These are phyloP conservation scores for Nixonia krombeini DNA, from an alignment of 1,140 invertebrate genomes.

Conservation along the genomic window DNA sequence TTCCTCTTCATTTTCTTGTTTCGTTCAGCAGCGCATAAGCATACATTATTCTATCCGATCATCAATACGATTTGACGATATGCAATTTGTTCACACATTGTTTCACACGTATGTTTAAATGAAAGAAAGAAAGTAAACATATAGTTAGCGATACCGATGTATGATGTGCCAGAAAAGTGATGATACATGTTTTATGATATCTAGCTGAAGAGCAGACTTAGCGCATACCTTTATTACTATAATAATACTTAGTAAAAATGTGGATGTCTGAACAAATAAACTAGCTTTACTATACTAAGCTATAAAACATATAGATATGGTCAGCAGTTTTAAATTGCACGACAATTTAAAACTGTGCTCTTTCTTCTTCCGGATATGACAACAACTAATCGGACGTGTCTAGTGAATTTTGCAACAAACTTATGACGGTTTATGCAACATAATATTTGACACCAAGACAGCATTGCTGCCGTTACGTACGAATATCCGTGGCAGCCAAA, in stretches of 20 bases:
- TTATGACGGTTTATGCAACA: slow-evolving; percentile 64
- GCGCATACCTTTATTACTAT: slow-evolving; percentile 73
- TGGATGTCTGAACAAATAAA: slow-evolving; percentile 73
- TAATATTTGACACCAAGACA: slow-evolving; percentile 66
- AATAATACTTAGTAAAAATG: slow-evolving; percentile 73
- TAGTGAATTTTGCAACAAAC: slow-evolving; percentile 65
- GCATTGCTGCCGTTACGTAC: slow-evolving; percentile 68
- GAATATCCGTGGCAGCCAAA: slow-evolving; percentile 68
- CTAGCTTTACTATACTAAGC: slow-evolving; percentile 72
- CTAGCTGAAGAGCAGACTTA: slow-evolving; percentile 72
- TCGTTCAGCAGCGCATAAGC: slow-evolving; percentile 42
- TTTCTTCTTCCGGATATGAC: slow-evolving; percentile 72
- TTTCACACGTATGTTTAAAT: slow-evolving; percentile 36
- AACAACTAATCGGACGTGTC: slow-evolving; percentile 72
- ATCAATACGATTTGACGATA: slow-evolving; percentile 52
- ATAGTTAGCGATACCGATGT: slow-evolving; percentile 72
- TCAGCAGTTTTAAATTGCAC: slow-evolving; percentile 59
- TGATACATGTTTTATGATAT: slow-evolving; percentile 73
- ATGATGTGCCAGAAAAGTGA: slow-evolving; percentile 71
- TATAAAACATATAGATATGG: slow-evolving; percentile 67
- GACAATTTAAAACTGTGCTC: slow-evolving; percentile 59
- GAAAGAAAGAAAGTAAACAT: slow-evolving; percentile 48
- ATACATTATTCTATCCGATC: slow-evolving; percentile 48
- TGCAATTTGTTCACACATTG: slow-evolving; percentile 50
- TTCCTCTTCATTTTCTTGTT: slow-evolving; percentile 27